Evolutionary conservation across 2,888 invertebrate genomes (phyloP), one percentile per base, ranked within the genome.

Genomic region (Thymelicus acteon): DNA sequence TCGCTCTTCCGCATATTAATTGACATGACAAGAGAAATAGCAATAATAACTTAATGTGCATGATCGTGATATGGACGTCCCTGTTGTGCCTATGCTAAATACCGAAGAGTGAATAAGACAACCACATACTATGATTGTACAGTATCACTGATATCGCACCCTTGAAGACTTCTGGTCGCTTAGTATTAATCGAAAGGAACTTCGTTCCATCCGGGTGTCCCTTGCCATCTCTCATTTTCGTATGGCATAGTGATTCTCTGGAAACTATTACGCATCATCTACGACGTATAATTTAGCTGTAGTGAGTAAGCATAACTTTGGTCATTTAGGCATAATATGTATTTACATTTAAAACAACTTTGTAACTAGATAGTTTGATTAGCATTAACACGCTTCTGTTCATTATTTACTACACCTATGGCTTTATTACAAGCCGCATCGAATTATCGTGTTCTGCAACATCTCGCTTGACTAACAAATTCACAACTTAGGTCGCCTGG

Each of bases 381-480:
- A 69, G 69, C 63, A 69, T 69, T 63, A 63, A 69, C 19, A 48
- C 63, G 73, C 74, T 73, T 73, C 73, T 76, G 72, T 73, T 73
- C 66, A 75, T 72, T 74, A 74, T 73, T 75, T 77, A 73, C 72
- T 74, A 74, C 76, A 75, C 68, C 70, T 71, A 74, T 75, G 73
- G 76, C 69, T 69, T 69, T 69, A 75, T 75, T 74, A 74, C 72
- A 73, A 71, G 75, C 72, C 74, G 75, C 74, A 73, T 77, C 76
- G 75, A 77, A 76, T 79, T 74, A 75, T 75, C 72, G 71, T 75
- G 74, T 78, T 73, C 75, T 69, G 76, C 76, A 79, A 79, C 75
- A 77, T 76, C 72, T 77, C 73, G 76, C 76, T 79, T 79, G 76
- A 75, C 76, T 78, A 79, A 79, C 77, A 77, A 77, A 80, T 79